These are phyloP conservation scores for Melopsittacus undulatus DNA, from an alignment of 2,797 vertebrate genomes.

Conservation along the genomic window DNA sequence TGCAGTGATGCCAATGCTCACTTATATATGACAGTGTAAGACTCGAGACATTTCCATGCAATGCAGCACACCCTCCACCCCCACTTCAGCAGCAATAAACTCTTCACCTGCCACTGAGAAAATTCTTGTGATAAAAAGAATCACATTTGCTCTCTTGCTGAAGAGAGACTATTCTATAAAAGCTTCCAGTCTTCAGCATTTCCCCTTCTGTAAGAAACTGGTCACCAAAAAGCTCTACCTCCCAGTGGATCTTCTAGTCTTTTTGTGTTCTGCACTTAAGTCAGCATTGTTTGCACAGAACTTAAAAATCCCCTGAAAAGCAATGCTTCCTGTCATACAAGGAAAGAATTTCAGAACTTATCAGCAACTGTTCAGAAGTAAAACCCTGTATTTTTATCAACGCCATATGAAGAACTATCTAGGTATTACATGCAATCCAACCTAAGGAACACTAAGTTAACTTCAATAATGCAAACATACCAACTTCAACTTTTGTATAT, in stretches of 20 bases:
- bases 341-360: not conserved
- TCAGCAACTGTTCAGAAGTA: not conserved
- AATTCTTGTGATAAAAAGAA: not conserved
- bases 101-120: not conserved
- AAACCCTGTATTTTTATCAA: not conserved
- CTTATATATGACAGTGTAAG: not conserved
- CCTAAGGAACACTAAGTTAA: not conserved
- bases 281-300: not conserved
- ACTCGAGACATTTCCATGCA: not conserved
- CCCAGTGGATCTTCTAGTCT: not conserved
- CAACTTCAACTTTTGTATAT: not conserved
- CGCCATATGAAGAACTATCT: not conserved
- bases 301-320: not conserved
- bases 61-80: not conserved
- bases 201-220: not conserved
- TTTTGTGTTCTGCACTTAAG: not conserved
- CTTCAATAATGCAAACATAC: not conserved
- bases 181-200: not conserved
- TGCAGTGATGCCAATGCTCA: not conserved
- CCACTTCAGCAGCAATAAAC: not conserved
- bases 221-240: not conserved
- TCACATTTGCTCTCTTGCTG: not conserved
- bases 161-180: not conserved
- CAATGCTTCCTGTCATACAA: not conserved
- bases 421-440: not conserved